phyloP scores from a whole-genome alignment of 1,140 invertebrate species.

The Cherax destructor region DNA sequence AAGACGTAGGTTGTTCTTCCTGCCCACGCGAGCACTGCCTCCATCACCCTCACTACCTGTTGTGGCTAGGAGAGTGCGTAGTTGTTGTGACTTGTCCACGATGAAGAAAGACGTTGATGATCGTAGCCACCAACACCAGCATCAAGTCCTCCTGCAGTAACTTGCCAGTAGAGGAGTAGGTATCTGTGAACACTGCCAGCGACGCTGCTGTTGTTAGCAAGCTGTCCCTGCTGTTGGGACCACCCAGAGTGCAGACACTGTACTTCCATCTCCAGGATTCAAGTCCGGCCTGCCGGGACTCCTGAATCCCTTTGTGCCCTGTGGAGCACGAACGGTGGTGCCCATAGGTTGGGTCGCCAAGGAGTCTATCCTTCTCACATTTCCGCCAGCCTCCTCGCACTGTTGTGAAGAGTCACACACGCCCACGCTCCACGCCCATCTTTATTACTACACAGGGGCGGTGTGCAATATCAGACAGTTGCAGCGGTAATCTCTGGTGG shows the following conservation, averaged over 20 bases:
- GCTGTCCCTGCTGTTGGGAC: background rate
- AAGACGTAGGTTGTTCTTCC: conserved; percentile 72
- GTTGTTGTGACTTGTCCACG: too few species aligned
- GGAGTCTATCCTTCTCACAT: conserved; percentile 19
- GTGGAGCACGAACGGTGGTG: too few species aligned
- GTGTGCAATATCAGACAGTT: too few species aligned
- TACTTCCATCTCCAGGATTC: too few species aligned
- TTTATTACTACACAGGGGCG: background rate
- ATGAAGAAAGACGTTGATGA: conserved; percentile 54
- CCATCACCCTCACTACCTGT: conserved; percentile 26
- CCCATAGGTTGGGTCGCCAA: conserved; percentile 45
- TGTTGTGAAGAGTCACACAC: background rate
- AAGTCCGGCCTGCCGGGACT: too few species aligned
- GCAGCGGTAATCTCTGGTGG: too few species aligned
- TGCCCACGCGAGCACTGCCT: conserved; percentile 47
- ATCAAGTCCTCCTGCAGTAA: conserved; percentile 24
- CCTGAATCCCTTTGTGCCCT: too few species aligned
- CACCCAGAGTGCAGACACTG: too few species aligned
- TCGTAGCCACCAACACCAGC: conserved; percentile 25
- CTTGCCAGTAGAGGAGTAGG: conserved; percentile 13
- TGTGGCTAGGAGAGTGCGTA: too few species aligned
- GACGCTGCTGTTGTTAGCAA: too few species aligned
- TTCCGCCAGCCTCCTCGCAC: background rate
- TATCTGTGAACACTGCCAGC: background rate
- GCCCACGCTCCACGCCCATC: background rate